A percentile compares a stretch with the other conserved stretches of the same genome.
Conservation (phyloP, 2,797 vertebrate genomes). For the Tolypeutes matacus region DNA sequence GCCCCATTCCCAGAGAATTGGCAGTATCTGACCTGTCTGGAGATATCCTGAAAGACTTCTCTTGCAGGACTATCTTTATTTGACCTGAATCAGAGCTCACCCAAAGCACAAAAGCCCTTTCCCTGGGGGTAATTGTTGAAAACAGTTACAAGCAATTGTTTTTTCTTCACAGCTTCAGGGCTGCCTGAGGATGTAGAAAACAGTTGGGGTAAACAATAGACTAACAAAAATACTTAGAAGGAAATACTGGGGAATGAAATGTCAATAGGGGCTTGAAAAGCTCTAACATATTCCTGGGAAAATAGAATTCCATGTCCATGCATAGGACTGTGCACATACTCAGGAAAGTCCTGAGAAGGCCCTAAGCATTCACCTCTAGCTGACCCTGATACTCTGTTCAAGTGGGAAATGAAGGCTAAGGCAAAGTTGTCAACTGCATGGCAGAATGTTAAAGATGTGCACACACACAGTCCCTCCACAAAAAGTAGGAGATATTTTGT, state of each 20-base stretch:
- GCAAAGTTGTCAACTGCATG: not conserved
- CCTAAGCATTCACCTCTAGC: not conserved
- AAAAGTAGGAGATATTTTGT: not conserved
- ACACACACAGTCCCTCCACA: not conserved
- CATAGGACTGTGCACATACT: not conserved
- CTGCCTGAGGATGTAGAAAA: not conserved
- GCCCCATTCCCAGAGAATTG: no score
- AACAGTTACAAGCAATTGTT: not conserved
- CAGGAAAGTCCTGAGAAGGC: not conserved
- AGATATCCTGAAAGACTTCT: not conserved
- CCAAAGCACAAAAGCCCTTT: not conserved
- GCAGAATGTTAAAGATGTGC: not conserved
- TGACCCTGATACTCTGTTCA: not conserved
- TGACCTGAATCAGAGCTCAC: not conserved
- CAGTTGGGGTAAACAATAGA: not conserved
- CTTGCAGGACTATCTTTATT: not conserved
- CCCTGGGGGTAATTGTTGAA: not conserved
- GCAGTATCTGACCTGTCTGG: constrained; percentile 17
- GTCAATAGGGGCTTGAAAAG: not conserved
- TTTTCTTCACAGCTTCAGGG: not conserved
- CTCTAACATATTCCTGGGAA: not conserved
- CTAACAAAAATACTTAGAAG: constrained; percentile 32
- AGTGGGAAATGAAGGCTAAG: not conserved
- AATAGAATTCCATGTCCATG: not conserved
- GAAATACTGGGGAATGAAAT: not conserved